These are phyloP conservation scores for Hemibagrus guttatus DNA, from an alignment of 2,797 vertebrate genomes.

Conservation along the genomic window DNA sequence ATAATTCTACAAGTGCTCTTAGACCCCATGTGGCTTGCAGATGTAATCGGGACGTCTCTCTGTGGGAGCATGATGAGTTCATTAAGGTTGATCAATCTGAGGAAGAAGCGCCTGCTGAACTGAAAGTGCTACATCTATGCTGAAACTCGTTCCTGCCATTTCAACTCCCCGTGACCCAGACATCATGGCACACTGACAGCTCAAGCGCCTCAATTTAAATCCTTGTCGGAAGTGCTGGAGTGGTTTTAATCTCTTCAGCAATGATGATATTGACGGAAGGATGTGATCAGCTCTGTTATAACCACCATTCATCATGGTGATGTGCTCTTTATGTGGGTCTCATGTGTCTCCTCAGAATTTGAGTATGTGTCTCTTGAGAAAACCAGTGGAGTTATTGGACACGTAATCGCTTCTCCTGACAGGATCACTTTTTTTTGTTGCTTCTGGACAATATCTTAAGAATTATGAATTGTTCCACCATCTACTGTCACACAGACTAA, in stretches of 20 bases:
- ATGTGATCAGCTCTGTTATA: slow-evolving; percentile 40
- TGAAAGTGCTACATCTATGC: slow-evolving; percentile 55
- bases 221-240: slow-evolving; percentile 33
- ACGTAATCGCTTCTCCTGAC: not conserved
- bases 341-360: slow-evolving; percentile 20
- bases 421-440: not conserved
- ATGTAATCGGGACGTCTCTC: slow-evolving; percentile 62
- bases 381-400: slow-evolving; percentile 9
- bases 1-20: slow-evolving; percentile 48
- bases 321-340: slow-evolving; percentile 42
- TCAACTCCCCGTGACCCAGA: slow-evolving; percentile 49
- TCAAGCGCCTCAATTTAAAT: slow-evolving; percentile 28
- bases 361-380: slow-evolving; percentile 23
- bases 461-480: not conserved
- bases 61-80: slow-evolving; percentile 61
- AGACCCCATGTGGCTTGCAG: slow-evolving; percentile 53
- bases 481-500: not conserved
- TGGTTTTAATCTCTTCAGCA: slow-evolving; percentile 38
- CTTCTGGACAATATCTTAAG: slow-evolving; percentile 7
- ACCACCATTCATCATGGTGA: slow-evolving; percentile 44
- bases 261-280: slow-evolving; percentile 29
- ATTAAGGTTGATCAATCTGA: slow-evolving; percentile 63
- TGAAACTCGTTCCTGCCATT: slow-evolving; percentile 55
- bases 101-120: slow-evolving; percentile 56
- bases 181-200: slow-evolving; percentile 48